Conservation (phyloP, 2,113 vertebrate genomes). For the Proterorhinus semilunaris region DNA sequence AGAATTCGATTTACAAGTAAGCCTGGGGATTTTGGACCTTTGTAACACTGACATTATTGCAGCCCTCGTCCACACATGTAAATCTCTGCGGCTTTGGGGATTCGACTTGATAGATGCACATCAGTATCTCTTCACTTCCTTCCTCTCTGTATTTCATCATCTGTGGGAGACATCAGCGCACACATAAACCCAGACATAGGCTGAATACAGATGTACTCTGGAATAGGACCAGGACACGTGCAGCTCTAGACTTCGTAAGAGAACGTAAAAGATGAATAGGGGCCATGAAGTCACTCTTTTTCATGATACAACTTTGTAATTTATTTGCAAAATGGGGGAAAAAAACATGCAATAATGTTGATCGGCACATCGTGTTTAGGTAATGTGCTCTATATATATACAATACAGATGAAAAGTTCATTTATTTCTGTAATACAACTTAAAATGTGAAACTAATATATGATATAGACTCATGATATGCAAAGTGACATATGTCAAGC, state of each 20-base stretch:
- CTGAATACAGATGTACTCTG: slow-evolving; percentile 7
- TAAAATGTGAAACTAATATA: too few relatives aligned
- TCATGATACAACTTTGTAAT: background rate
- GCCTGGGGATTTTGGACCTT: too few relatives aligned
- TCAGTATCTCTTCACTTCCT: slow-evolving; percentile 11
- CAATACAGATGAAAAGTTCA: too few relatives aligned
- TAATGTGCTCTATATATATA: too few relatives aligned
- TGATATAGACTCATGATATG: too few relatives aligned
- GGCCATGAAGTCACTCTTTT: background rate
- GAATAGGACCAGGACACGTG: background rate
- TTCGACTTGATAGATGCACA: slow-evolving; percentile 1
- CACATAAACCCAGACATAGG: slow-evolving; percentile 6
- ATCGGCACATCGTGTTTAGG: too few relatives aligned
- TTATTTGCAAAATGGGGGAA: background rate
- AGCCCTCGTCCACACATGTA: slow-evolving; percentile 6
- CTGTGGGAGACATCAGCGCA: slow-evolving; percentile 9
- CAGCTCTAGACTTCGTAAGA: background rate
- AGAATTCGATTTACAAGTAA: too few relatives aligned
- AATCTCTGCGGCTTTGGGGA: background rate
- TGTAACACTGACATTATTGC: background rate
- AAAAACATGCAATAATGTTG: background rate
- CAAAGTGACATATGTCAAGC: too few relatives aligned
- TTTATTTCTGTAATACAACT: too few relatives aligned
- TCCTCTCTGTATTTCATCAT: slow-evolving; percentile 13
- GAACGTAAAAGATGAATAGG: background rate